These are phyloP conservation scores for Siderastrea radians DNA, from an alignment of 92 coral and sea anemone genomes.

Conservation along the genomic window DNA sequence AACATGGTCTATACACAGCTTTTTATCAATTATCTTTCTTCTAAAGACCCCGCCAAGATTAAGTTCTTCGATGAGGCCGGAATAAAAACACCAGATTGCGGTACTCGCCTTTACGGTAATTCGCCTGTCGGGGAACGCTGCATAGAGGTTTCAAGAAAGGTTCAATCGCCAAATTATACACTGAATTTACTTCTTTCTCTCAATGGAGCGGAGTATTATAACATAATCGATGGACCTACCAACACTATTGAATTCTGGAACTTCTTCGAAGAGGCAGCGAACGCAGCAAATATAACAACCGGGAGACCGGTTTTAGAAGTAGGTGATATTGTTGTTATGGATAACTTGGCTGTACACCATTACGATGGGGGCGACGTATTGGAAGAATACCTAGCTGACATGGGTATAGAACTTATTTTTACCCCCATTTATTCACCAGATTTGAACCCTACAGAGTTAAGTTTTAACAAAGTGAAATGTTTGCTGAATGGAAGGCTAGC, in stretches of 20 bases:
- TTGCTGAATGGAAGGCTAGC: constrained; percentile 41
- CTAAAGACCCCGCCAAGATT: too few relatives aligned
- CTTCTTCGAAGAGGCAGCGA: constrained; percentile 46
- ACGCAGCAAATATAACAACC: background rate
- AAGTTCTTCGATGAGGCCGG: too few relatives aligned
- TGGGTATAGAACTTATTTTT: constrained; percentile 52
- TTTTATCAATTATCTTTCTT: too few relatives aligned
- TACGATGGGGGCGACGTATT: constrained; percentile 66
- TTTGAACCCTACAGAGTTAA: constrained; percentile 54
- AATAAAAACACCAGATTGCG: too few relatives aligned
- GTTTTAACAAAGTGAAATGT: constrained; percentile 52
- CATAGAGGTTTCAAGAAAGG: too few relatives aligned
- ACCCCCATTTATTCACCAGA: constrained; percentile 69
- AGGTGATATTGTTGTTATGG: constrained; percentile 59
- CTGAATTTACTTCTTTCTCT: too few relatives aligned
- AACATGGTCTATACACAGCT: too few relatives aligned
- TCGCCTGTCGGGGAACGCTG: too few relatives aligned
- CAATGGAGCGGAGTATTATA: too few relatives aligned
- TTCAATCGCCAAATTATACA: too few relatives aligned
- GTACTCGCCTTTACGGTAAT: too few relatives aligned
- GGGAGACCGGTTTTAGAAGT: constrained; percentile 42
- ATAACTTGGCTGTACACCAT: constrained; percentile 64
- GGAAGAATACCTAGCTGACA: constrained; percentile 54
- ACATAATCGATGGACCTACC: constrained; percentile 26
- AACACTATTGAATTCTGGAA: constrained; percentile 40